These are phyloP conservation scores for Platichthys flesus DNA, from an alignment of 2,113 vertebrate species.

Conservation along the genomic window DNA sequence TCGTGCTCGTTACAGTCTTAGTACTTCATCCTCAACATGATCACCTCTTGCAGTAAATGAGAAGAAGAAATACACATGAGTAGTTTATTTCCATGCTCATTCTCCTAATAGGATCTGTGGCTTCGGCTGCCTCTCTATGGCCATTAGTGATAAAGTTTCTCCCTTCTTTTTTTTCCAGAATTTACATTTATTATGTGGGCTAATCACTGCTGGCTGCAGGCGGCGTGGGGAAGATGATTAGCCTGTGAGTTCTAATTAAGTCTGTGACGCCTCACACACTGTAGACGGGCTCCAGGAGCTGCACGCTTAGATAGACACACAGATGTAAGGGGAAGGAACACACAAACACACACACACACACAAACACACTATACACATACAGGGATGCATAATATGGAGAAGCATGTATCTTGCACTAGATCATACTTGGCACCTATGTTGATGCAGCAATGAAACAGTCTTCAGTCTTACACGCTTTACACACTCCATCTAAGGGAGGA, in stretches of 20 bases:
- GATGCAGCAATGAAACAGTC: too few species aligned
- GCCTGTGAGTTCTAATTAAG: constrained; percentile 80
- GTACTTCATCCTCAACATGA: constrained; percentile 48
- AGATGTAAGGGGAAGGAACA: constrained; percentile 19
- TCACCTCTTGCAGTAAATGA: constrained; percentile 44
- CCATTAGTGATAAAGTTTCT: constrained; percentile 47
- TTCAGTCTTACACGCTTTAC: neutral
- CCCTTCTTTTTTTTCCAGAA: constrained; percentile 29
- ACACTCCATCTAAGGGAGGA: neutral
- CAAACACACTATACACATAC: neutral
- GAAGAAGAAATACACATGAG: constrained; percentile 31
- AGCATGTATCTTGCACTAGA: too few species aligned
- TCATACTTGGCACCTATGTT: too few species aligned
- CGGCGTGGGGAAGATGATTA: constrained; percentile 77
- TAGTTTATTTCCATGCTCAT: constrained; percentile 9
- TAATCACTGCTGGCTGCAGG: constrained; percentile 70
- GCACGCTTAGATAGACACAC: constrained; percentile 52
- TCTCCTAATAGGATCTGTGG: constrained; percentile 43
- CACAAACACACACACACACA: neutral
- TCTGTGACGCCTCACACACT: constrained; percentile 69
- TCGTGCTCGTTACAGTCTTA: constrained; percentile 45
- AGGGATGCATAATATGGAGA: too few species aligned
- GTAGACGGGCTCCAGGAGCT: constrained; percentile 23
- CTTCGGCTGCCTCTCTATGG: constrained; percentile 8
- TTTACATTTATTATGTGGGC: constrained; percentile 65